A percentile compares a stretch with the other conserved stretches of the same genome.
phyloP scores from a whole-genome alignment of 2,888 invertebrate species.

The Protodeltote pygarga region DNA sequence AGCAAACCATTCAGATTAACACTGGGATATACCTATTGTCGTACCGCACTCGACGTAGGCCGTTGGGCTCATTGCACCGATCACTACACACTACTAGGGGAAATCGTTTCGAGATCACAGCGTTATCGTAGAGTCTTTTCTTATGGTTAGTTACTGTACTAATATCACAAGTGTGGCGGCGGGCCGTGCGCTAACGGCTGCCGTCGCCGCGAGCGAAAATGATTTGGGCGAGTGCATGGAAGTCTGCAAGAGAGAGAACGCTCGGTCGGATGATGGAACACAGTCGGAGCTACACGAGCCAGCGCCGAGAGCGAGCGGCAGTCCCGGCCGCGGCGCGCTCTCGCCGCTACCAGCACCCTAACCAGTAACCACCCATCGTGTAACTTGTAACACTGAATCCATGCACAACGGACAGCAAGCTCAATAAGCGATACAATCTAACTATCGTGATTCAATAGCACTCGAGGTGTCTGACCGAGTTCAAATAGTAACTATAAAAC shows the following conservation, averaged over 20 bases:
- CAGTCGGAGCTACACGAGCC: constrained; percentile 34
- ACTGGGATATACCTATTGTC: constrained; percentile 80
- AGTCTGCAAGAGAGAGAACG: constrained; percentile 90
- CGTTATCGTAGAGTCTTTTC: constrained; percentile 77
- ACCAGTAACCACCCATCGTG: constrained; percentile 14
- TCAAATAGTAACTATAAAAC: constrained; percentile 7
- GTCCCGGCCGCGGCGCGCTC: constrained; percentile 16
- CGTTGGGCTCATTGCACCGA: constrained; percentile 56
- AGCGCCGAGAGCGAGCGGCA: constrained; percentile 13
- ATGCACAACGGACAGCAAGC: constrained; percentile 61
- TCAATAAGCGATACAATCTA: constrained; percentile 48
- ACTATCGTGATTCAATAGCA: constrained; percentile 32
- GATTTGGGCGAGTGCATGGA: constrained; percentile 92
- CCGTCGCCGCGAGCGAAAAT: constrained; percentile 89
- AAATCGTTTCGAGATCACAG: constrained; percentile 80
- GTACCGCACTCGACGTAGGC: constrained; percentile 63
- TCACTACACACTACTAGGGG: constrained; percentile 74
- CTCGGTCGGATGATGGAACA: constrained; percentile 67
- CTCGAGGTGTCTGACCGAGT: constrained; percentile 5
- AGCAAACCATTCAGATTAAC: constrained; percentile 84
- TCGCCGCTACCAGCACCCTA: not conserved
- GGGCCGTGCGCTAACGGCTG: constrained; percentile 83
- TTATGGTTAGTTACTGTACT: constrained; percentile 75
- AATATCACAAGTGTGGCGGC: constrained; percentile 66
- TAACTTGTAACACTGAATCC: constrained; percentile 50